phyloP scores from a whole-genome alignment of 2,888 invertebrate species.

The Hirudinaria manillensis region DNA sequence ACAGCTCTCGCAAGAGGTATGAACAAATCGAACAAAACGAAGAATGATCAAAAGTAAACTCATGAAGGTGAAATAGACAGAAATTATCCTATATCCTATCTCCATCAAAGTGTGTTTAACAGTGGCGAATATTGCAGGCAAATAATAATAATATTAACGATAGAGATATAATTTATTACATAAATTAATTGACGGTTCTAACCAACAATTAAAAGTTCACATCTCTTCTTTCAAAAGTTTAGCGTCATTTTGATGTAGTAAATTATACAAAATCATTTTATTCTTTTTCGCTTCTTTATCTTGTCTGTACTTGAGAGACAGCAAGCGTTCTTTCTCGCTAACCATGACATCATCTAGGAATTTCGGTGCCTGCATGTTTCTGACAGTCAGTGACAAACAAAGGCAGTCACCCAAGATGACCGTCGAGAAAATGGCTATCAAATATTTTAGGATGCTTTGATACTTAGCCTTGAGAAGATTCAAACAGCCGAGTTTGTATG shows the following conservation, averaged over 20 bases:
- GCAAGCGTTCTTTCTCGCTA: conserved; percentile 11
- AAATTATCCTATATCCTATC: background rate
- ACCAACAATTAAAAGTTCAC: too few relatives aligned
- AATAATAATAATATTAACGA: too few relatives aligned
- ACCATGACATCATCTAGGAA: background rate
- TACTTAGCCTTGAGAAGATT: background rate
- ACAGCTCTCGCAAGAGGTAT: too few relatives aligned
- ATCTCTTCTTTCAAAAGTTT: too few relatives aligned
- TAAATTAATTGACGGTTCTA: too few relatives aligned
- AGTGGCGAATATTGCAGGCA: background rate
- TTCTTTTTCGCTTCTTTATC: conserved; percentile 2
- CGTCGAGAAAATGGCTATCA: background rate
- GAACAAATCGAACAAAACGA: too few relatives aligned
- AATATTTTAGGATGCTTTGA: conserved; percentile 1
- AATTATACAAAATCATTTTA: background rate
- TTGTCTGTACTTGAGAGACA: background rate
- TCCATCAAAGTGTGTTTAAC: background rate
- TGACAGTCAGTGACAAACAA: background rate
- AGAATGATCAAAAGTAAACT: too few relatives aligned
- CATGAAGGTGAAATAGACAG: background rate
- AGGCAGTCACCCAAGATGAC: background rate
- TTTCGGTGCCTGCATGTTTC: conserved; percentile 6
- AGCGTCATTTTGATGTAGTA: background rate
- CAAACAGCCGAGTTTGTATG: conserved; percentile 22
- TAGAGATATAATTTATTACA: too few relatives aligned